These are phyloP conservation scores for Apeltes quadracus DNA, from an alignment of 2,113 vertebrate genomes.

Conservation along the genomic window DNA sequence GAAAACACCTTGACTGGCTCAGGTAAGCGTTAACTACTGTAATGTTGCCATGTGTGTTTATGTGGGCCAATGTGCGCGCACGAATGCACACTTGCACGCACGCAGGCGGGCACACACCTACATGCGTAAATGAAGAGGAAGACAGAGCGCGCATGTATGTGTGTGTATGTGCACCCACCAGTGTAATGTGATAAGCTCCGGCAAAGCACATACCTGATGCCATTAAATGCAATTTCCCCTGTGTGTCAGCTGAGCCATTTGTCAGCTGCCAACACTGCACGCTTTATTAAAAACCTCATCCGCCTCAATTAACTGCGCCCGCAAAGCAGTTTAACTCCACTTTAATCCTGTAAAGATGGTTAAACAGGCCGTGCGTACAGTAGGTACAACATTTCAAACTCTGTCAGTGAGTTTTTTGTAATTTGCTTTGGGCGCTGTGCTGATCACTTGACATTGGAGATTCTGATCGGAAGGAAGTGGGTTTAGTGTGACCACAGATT, in stretches of 20 bases:
- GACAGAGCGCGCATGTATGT: constrained; percentile 1
- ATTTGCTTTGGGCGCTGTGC: constrained; percentile 14
- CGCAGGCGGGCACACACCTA: background rate
- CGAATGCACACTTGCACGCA: too few relatives aligned
- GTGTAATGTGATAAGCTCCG: constrained; percentile 79
- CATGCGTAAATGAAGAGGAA: too few relatives aligned
- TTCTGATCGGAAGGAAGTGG: constrained; percentile 21
- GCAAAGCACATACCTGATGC: constrained; percentile 84
- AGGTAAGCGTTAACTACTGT: constrained; percentile 67
- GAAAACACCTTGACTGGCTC: constrained; percentile 75
- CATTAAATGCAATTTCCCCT: constrained; percentile 82
- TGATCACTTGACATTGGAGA: constrained; percentile 22
- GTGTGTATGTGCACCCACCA: constrained; percentile 66
- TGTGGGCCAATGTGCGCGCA: constrained; percentile 43
- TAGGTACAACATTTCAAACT: constrained; percentile 70
- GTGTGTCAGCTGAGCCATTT: constrained; percentile 80
- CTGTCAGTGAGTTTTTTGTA: constrained; percentile 39
- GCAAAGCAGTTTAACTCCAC: constrained; percentile 82
- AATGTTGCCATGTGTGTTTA: constrained; percentile 40
- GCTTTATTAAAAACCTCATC: constrained; percentile 85
- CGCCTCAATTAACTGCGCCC: constrained; percentile 82
- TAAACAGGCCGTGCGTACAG: constrained; percentile 74
- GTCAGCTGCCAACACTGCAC: constrained; percentile 84
- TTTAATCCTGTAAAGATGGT: constrained; percentile 83
- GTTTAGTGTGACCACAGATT: constrained; percentile 16